A percentile compares a stretch with the other conserved stretches of the same genome.
Conservation (phyloP, 2,113 vertebrate species). For the Nansenia antarctica region DNA sequence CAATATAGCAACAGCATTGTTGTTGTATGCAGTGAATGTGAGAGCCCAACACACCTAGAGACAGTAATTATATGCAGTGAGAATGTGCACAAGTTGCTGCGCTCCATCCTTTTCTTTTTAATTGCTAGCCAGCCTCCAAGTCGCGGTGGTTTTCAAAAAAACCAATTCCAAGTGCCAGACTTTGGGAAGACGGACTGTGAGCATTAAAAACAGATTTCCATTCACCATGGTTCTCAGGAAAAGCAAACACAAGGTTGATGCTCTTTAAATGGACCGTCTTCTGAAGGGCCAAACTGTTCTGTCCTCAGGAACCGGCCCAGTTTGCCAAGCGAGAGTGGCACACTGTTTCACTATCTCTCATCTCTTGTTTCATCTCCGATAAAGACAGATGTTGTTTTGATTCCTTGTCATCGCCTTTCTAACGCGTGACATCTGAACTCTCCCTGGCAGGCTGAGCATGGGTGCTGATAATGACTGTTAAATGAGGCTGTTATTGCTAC, state of each 20-base stretch:
- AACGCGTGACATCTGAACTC: constrained; percentile 48
- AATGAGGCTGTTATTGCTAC: constrained; percentile 33
- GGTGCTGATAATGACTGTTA: constrained; percentile 44
- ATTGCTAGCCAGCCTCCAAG: constrained; percentile 18
- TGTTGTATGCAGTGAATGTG: constrained; percentile 24
- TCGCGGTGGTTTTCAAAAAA: constrained; percentile 11
- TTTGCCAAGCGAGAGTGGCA: constrained; percentile 40
- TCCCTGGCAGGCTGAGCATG: constrained; percentile 47
- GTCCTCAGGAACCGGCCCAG: constrained; percentile 1
- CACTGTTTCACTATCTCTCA: too few species aligned
- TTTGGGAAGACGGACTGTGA: constrained; percentile 21
- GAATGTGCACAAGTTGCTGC: constrained; percentile 28
- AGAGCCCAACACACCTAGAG: neutral
- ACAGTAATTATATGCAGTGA: constrained; percentile 2
- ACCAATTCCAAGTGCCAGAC: constrained; percentile 41
- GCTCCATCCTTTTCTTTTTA: constrained; percentile 40
- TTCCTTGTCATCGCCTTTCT: constrained; percentile 51
- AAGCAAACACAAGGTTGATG: constrained; percentile 46
- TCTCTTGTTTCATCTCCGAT: constrained; percentile 54
- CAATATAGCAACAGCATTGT: neutral
- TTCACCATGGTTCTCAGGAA: constrained; percentile 12
- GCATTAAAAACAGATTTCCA: constrained; percentile 54
- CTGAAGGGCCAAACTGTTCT: constrained; percentile 33
- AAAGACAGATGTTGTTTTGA: constrained; percentile 62
- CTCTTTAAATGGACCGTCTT: constrained; percentile 56